Evolutionary conservation across 2,113 vertebrate species (phyloP), one percentile per base, ranked within the genome.

Genomic region (Pyxicephalus adspersus): DNA sequence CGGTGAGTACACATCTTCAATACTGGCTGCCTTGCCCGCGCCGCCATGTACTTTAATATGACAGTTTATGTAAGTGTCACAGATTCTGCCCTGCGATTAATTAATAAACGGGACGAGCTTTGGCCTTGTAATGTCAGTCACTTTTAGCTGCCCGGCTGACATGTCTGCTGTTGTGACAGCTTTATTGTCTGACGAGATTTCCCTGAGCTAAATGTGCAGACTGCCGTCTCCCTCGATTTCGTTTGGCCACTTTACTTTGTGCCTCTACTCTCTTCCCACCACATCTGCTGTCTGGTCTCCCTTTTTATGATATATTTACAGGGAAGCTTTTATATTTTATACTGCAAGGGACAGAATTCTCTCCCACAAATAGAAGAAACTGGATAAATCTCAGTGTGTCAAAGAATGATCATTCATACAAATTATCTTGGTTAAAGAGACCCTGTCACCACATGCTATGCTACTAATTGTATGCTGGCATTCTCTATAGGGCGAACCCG

Each of bases 1-100:
- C 95, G 96, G 97, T 98, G 88, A 66, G 94, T 5, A 1, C 2
- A 3, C 20, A 28, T 45, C 3, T 1, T 51, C 15, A 13, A 20
- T 29, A 29, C 51, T 20, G 16, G 7, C 38, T 20, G 64, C 64
- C 18, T 25, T 3, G 2, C n/a, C 15, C 11, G 22, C 13, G 2
- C 15, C 26, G 5, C 52, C 50, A 54, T 71, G 9, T 71, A 29
- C 51, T 9, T 26, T 52, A 26, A 18, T 9, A 15, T 73, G 71
- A 74, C 71, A 58, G 26, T 23, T 34, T 58, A 2, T 74, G 18
- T 16, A 34, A 60, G 29, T 60, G 22, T 58, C 34, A 55, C 28
- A 22, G 52, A 73, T 5, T 20, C 20, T 17, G 52, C 26, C 29
- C 52, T 34, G 26, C 26, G 18, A 22, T 34, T 73, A n/a, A 34